phyloP scores from a whole-genome alignment of 2,888 invertebrate genomes.

The Icerya purchasi region DNA sequence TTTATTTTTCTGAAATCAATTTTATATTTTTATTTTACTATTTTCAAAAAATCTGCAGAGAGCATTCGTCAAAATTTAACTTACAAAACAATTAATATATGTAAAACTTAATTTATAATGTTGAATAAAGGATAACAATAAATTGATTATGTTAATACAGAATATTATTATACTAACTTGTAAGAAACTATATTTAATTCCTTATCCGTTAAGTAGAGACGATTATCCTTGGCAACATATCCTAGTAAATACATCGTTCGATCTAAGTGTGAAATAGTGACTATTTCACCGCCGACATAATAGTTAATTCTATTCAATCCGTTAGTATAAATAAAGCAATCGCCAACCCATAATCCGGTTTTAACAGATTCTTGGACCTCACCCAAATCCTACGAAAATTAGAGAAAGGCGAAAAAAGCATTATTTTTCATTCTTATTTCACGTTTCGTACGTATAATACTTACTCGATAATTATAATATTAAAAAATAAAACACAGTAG shows the following conservation, averaged over 20 bases:
- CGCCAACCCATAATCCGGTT: constrained; percentile 93
- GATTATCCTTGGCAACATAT: constrained; percentile 86
- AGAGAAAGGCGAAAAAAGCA: too few species aligned
- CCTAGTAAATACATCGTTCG: constrained; percentile 91
- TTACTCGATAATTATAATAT: too few species aligned
- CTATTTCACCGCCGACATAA: constrained; percentile 97
- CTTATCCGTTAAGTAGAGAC: constrained; percentile 90
- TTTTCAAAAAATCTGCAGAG: too few species aligned
- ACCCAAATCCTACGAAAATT: constrained; percentile 40
- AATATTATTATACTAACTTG: constrained; percentile 29
- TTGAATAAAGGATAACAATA: not conserved
- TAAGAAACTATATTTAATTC: constrained; percentile 91
- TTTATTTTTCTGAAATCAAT: too few species aligned
- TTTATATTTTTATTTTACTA: too few species aligned
- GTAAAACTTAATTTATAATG: not conserved
- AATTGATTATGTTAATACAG: not conserved
- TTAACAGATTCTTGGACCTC: constrained; percentile 80
- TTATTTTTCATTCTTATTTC: too few species aligned
- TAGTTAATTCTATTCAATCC: constrained; percentile 92
- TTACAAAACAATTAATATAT: too few species aligned
- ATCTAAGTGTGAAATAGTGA: constrained; percentile 92
- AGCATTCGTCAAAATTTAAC: too few species aligned
- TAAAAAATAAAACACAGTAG: too few species aligned
- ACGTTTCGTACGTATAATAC: too few species aligned
- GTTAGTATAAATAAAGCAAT: constrained; percentile 99